phyloP scores from a whole-genome alignment of 2,797 vertebrate genomes.

The Sylvia borin region DNA sequence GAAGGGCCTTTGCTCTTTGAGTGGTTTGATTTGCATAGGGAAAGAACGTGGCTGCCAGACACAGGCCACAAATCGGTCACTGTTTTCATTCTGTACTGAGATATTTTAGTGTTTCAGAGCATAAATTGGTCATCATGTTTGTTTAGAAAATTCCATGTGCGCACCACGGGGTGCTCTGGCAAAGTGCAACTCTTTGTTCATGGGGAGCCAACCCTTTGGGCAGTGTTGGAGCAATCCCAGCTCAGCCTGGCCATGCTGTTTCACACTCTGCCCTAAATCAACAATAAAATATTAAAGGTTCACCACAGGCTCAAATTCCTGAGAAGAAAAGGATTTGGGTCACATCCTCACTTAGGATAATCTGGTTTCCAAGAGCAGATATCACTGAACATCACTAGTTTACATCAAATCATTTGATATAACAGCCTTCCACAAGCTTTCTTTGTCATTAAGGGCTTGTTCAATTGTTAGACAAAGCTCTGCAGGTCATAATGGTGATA shows the following conservation, averaged over 20 bases:
- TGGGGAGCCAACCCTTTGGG: accelerated
- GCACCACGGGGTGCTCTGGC: accelerated
- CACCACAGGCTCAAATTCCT: not conserved
- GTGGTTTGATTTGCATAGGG: constrained; percentile 53
- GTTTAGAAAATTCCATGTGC: not conserved
- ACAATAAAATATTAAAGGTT: not conserved
- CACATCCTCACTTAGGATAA: not conserved
- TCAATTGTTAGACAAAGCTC: not conserved
- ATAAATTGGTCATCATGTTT: not conserved
- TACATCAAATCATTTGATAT: not conserved
- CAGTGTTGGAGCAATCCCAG: not conserved
- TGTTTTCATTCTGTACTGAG: not conserved
- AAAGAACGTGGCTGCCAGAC: not conserved
- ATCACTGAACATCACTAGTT: not conserved
- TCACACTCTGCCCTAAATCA: not conserved
- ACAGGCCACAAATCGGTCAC: not conserved
- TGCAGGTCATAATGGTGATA: not conserved
- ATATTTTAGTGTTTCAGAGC: not conserved
- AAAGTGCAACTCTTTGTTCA: not conserved
- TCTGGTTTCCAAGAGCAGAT: not conserved
- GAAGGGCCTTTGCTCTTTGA: not conserved
- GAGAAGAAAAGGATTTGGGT: not conserved
- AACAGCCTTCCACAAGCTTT: not conserved
- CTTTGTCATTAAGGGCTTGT: not conserved
- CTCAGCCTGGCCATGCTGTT: accelerated